A percentile compares a stretch with the other conserved stretches of the same genome.
Evolutionary conservation across 2,113 vertebrate genomes (phyloP).

Genomic region (Neodontobutis hainanensis): DNA sequence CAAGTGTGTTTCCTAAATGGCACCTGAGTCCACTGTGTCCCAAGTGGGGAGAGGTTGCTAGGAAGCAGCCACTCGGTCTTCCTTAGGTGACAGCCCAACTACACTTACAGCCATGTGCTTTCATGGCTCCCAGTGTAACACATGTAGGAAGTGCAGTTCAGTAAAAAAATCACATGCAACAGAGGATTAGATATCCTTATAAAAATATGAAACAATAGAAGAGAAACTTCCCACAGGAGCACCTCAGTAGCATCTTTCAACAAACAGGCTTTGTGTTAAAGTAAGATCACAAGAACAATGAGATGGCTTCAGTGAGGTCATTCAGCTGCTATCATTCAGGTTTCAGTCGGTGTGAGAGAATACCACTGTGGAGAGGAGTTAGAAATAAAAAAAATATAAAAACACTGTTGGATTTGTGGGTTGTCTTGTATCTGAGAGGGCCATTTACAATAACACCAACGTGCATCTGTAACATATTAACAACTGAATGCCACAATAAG

Average conservation of each 20-base stretch:
- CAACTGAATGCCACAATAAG: too few species aligned
- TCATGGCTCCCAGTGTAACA: background rate
- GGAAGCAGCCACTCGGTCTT: conserved; percentile 10
- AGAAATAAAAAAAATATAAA: too few species aligned
- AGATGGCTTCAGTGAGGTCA: background rate
- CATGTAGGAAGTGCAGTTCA: background rate
- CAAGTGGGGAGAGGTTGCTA: conserved; percentile 37
- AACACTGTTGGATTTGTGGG: too few species aligned
- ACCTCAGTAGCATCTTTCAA: background rate
- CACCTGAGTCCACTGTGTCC: conserved; percentile 20
- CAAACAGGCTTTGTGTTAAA: background rate
- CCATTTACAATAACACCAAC: too few species aligned
- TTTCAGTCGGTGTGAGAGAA: background rate
- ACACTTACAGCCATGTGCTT: background rate
- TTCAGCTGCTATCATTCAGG: background rate
- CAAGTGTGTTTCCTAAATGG: conserved; percentile 16
- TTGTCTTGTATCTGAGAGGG: too few species aligned
- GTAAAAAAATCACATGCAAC: background rate
- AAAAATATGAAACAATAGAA: conserved; percentile 7
- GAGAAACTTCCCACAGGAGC: background rate
- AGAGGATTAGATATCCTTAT: conserved; percentile 1
- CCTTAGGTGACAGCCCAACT: background rate
- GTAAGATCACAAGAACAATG: background rate
- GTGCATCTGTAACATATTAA: too few species aligned
- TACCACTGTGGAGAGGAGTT: background rate